Evolutionary conservation across 2,888 invertebrate species (phyloP), one percentile per base, ranked within the genome.

Genomic region (Pheosia gnoma): DNA sequence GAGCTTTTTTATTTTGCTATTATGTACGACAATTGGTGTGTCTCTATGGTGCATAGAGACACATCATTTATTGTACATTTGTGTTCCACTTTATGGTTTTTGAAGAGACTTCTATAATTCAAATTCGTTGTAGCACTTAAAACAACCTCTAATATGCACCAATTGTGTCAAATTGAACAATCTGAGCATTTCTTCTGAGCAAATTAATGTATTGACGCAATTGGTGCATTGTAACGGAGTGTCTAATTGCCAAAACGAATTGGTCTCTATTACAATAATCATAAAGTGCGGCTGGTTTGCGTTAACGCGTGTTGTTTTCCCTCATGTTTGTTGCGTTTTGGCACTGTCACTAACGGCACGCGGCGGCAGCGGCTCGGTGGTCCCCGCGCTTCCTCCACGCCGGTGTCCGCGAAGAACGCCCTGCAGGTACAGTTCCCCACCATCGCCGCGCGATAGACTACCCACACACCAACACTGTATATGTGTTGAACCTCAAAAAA

Each of bases 391-490:
- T 86, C 94, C 62, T 90, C 94, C 81, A 94, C 95, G 72, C 94
- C 95, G 72, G 88, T 95, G 74, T 94, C 95, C 71, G 94, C 95
- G 76, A 95, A 95, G 92, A 94, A 94, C 83, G 94, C 95, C 69
- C 91, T 95, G 64, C 95, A 95, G 95, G 95, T 95, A 95, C 95
- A 90, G 86, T 94, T 94, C 84, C 82, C 91, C 72, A 89, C 90
- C 66, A 90, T 92, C 81, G 92, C 90, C 70, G 91, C 91, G 81
- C 91, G 94, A 89, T 94, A 94, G 83, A 81, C 80, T 74, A 51
- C 71, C 68, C 55, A 2, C 58, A 61, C 61, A 54, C 62, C 63
- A 61, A 63, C 68, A 75, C 62, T 61, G 60, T 61, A 66, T 73
- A 74, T 85, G 87, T 82, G 80, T 73, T 73, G 72, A 70, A 75